phyloP scores from a whole-genome alignment of 2,888 invertebrate genomes.

The Troilus luridus region DNA sequence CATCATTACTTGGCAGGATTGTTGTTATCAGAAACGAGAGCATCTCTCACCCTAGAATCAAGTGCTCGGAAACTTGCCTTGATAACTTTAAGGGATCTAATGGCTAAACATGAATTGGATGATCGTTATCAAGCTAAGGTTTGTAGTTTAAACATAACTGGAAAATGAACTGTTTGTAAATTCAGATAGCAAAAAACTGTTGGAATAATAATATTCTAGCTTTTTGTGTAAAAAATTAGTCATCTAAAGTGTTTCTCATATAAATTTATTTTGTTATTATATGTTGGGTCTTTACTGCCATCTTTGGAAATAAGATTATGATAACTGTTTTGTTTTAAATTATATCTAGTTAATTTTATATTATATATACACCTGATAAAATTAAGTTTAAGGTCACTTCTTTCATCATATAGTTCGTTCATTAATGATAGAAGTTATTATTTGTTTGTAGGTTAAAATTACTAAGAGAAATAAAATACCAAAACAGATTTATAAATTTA shows the following conservation, averaged over 20 bases:
- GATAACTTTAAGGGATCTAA: conserved; percentile 83
- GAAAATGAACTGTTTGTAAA: background rate
- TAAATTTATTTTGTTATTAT: background rate
- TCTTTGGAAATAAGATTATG: background rate
- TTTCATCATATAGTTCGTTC: too few species aligned
- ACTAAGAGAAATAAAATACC: too few species aligned
- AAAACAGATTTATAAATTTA: too few species aligned
- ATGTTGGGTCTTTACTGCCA: background rate
- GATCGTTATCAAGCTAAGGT: conserved; percentile 88
- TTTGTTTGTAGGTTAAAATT: too few species aligned
- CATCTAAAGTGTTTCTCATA: background rate
- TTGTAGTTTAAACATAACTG: conserved; percentile 58
- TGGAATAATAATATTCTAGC: too few species aligned
- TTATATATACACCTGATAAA: too few species aligned
- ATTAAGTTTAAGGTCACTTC: too few species aligned
- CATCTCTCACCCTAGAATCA: conserved; percentile 87
- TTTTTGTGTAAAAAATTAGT: background rate
- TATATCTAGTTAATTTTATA: too few species aligned
- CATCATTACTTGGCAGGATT: conserved; percentile 93
- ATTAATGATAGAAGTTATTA: too few species aligned
- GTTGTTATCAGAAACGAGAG: conserved; percentile 88
- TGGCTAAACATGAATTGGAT: conserved; percentile 96
- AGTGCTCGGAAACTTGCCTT: conserved; percentile 88
- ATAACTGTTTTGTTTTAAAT: too few species aligned
- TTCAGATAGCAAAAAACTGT: background rate